phyloP scores from a whole-genome alignment of 2,113 vertebrate species.

The Phylloscopus trochilus region DNA sequence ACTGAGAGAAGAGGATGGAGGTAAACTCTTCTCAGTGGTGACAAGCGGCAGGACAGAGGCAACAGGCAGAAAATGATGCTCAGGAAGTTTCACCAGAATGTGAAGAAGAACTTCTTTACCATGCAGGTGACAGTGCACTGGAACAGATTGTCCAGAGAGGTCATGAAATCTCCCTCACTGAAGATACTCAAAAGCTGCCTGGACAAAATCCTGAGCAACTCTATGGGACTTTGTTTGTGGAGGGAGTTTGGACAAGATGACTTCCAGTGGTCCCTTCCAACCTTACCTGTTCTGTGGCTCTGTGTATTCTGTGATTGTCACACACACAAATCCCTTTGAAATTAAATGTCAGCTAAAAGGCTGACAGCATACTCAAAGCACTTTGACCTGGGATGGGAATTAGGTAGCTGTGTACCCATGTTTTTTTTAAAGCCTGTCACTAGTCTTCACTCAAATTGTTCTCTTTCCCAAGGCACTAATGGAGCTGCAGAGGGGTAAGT shows the following conservation, averaged over 20 bases:
- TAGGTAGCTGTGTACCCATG: neutral
- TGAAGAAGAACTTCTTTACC: neutral
- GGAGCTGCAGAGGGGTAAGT: neutral
- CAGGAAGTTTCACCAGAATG: neutral
- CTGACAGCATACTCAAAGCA: neutral
- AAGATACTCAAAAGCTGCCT: neutral
- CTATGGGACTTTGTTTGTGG: fast-evolving
- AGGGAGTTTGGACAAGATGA: neutral
- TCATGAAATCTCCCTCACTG: neutral
- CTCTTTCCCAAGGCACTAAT: neutral
- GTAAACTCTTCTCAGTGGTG: neutral
- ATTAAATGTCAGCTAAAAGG: neutral
- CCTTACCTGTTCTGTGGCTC: neutral
- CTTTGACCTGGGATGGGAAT: neutral
- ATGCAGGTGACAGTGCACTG: neutral
- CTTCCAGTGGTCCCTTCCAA: neutral
- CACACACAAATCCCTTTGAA: neutral
- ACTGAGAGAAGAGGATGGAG: neutral
- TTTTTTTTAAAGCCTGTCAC: neutral
- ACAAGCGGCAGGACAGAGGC: neutral
- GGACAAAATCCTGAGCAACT: neutral
- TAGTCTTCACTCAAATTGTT: neutral
- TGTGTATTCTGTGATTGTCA: neutral
- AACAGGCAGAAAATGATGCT: neutral
- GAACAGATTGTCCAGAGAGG: neutral